Conservation (phyloP, 2,113 vertebrate species). For the Miniopterus natalensis region DNA sequence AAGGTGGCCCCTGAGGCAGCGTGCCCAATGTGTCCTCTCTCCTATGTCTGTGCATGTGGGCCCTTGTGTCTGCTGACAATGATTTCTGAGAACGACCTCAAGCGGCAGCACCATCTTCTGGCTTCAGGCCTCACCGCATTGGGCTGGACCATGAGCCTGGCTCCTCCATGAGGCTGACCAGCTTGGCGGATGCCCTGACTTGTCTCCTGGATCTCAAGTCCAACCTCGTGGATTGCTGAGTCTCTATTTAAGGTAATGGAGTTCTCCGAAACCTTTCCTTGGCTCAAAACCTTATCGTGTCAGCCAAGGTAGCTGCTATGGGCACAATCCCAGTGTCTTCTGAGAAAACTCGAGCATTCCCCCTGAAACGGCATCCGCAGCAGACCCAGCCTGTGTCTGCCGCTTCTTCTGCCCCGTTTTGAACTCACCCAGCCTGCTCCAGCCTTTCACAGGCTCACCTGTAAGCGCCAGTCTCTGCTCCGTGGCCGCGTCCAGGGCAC, state of each 20-base stretch:
- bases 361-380: not conserved
- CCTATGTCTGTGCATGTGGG: accelerated
- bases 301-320: not conserved
- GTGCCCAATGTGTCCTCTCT: accelerated
- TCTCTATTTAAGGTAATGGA: not conserved
- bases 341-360: not conserved
- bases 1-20: not conserved
- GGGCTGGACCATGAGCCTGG: not conserved
- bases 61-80: not conserved
- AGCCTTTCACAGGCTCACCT: not conserved
- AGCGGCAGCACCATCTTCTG: not conserved
- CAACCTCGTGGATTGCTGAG: not conserved
- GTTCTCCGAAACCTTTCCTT: not conserved
- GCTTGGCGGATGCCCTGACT: not conserved
- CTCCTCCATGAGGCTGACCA: not conserved
- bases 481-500: not conserved
- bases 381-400: not conserved
- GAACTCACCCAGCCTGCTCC: too few relatives aligned
- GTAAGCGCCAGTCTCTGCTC: too few relatives aligned
- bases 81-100: not conserved
- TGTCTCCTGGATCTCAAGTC: not conserved
- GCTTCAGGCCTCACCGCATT: not conserved
- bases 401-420: not conserved
- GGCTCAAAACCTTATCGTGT: not conserved
- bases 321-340: not conserved